Evolutionary conservation across 2,888 invertebrate genomes (phyloP).

Genomic region (Dryadula phaetusa): DNA sequence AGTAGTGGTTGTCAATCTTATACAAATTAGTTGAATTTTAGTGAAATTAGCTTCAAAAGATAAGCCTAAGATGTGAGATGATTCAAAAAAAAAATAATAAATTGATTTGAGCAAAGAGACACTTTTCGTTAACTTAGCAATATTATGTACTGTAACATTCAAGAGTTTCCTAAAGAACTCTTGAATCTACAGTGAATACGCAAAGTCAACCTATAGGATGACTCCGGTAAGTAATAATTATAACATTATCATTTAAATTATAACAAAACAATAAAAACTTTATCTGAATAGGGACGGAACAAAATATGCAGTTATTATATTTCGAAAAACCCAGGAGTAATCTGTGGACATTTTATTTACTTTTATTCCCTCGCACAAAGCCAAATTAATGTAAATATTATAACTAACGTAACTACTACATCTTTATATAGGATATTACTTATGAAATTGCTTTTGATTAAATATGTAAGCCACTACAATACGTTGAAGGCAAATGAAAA

Average conservation of each 20-base stretch:
- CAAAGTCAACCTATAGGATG: no score
- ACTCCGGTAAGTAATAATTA: no score
- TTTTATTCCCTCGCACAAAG: neutral
- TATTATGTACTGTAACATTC: no score
- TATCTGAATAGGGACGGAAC: neutral
- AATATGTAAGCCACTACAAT: constrained; percentile 15
- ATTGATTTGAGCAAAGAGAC: no score
- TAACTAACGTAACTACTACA: neutral
- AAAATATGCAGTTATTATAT: constrained; percentile 13
- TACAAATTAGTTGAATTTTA: no score
- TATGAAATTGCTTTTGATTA: constrained; percentile 17
- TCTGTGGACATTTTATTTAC: constrained; percentile 7
- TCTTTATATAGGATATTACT: constrained; percentile 1
- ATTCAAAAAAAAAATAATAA: no score
- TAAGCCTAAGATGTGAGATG: no score
- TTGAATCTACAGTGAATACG: no score
- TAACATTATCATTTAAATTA: constrained; percentile 1
- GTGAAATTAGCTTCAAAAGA: no score
- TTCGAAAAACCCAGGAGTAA: constrained; percentile 8
- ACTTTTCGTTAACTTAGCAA: no score
- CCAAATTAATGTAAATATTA: neutral
- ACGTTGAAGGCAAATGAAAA: constrained; percentile 25
- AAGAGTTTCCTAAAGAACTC: no score
- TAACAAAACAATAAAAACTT: constrained; percentile 9
- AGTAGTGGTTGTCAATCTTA: no score